Base-by-base conservation (phyloP, 2,113 vertebrate species). In the Leucoraja erinaceus region DNA sequence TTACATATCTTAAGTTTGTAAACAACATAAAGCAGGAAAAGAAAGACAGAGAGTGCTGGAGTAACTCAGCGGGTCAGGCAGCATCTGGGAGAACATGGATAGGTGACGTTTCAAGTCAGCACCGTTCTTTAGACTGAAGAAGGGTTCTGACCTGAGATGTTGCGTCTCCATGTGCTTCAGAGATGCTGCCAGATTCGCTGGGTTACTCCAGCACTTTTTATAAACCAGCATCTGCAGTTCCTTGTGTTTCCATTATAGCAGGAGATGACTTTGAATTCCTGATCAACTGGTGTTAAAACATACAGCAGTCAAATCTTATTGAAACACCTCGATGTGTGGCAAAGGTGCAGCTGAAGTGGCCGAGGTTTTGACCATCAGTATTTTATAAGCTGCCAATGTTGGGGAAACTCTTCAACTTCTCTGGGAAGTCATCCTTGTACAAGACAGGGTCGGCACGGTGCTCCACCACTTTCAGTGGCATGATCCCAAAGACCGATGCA, bases 351-450 rank as follows among this genome's bases (percentile, higher is more conserved):
- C 72, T 14, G 38, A 70, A 54, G 33, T 16, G 38, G 11, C 33
- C 90, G 28, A 66, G 31, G 20, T 68, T 90, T 38, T 90, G 86
- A 88, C 16, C 20, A 22, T 61, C 59, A 63, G 59, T 47, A 72
- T 47, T 93, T 97, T 95, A 99, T 93, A 99, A 96, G 96, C 99
- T 99, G 96, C 99, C 98, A 0, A 99, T 99, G 96, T 99, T 99
- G 94, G 98, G 99, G 95, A 99, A 99, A 94, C 99, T 99, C 96
- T 99, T 99, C 94, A 99, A 97, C 91, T 99, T 99, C 96, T 99
- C 98, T 5, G 98, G 98, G 93, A 99, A 99, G 96, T 99, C 98
- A 20, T 99, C 99, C 95, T 99, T 99, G 94, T 99, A 99, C 79
- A 99, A 97, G 72, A 99, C 98, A 0, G 99, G 98, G 94, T 99